Evolutionary conservation across 2,113 vertebrate genomes (phyloP).

Genomic region (Coturnix japonica): DNA sequence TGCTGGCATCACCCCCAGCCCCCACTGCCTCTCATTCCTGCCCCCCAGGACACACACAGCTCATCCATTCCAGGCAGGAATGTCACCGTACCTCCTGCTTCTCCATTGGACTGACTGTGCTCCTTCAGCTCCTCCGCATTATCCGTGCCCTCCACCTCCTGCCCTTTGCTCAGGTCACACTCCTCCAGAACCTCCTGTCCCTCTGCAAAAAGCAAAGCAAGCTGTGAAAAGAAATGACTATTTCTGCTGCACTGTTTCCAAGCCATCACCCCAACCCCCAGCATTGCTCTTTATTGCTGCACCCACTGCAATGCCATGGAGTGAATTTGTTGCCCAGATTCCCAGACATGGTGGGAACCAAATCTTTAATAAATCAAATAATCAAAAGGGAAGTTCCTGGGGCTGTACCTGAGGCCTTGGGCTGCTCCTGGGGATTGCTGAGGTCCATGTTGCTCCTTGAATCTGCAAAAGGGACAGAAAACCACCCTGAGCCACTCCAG

Average conservation of each 20-base stretch:
- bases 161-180: constrained; percentile 67
- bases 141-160: constrained; percentile 71
- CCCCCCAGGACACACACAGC: too few species aligned
- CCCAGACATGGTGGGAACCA: neutral
- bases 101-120: constrained; percentile 57
- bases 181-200: constrained; percentile 71
- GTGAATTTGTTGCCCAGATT: neutral
- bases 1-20: too few species aligned
- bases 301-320: neutral
- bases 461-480: constrained; percentile 68
- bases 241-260: neutral
- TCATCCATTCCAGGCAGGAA: too few species aligned
- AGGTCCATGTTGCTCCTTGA: constrained; percentile 70
- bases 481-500: neutral
- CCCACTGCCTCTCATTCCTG: too few species aligned
- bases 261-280: neutral
- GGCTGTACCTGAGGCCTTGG: constrained; percentile 71
- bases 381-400: neutral
- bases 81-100: constrained; percentile 76
- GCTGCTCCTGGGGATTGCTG: constrained; percentile 73
- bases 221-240: neutral
- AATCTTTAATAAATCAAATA: neutral
- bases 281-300: neutral
- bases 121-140: constrained; percentile 69
- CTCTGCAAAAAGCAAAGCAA: constrained; percentile 52